A percentile compares a stretch with the other conserved stretches of the same genome.
Evolutionary conservation across 1,140 invertebrate genomes (phyloP).

Genomic region (Hyles vespertilio): DNA sequence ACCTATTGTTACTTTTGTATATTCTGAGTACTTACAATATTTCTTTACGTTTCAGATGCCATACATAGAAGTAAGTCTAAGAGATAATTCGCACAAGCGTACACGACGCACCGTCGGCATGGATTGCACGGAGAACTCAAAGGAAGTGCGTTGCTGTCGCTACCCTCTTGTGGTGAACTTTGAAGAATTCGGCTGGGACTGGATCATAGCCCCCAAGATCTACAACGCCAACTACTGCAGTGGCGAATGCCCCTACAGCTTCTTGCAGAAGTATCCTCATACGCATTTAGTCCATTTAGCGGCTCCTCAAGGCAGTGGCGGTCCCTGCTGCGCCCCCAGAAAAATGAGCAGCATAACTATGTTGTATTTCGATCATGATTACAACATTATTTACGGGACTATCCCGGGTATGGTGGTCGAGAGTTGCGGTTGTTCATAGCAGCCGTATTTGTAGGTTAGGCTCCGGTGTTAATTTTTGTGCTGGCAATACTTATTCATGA

Average conservation of each 20-base stretch:
- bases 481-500: too few relatives aligned
- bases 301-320: slow-evolving; percentile 80
- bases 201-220: slow-evolving; percentile 96
- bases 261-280: slow-evolving; percentile 93
- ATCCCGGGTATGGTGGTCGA: slow-evolving; percentile 96
- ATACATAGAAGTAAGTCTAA: slow-evolving; percentile 86
- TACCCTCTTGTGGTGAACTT: slow-evolving; percentile 97
- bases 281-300: slow-evolving; percentile 93
- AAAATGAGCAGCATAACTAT: slow-evolving; percentile 93
- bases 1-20: too few relatives aligned
- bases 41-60: slow-evolving; percentile 81
- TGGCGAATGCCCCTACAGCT: slow-evolving; percentile 94
- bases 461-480: slow-evolving; percentile 12
- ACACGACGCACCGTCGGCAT: slow-evolving; percentile 86
- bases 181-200: slow-evolving; percentile 97
- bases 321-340: slow-evolving; percentile 93
- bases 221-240: slow-evolving; percentile 98
- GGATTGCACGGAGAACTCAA: slow-evolving; percentile 85
- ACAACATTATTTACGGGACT: slow-evolving; percentile 91
- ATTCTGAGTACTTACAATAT: too few relatives aligned
- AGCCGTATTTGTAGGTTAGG: slow-evolving; percentile 22
- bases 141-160: slow-evolving; percentile 90
- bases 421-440: slow-evolving; percentile 92
- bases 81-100: slow-evolving; percentile 78
- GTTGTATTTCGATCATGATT: slow-evolving; percentile 93